These are phyloP conservation scores for Neuroterus valhalla DNA, from an alignment of 1,140 invertebrate species.

Conservation along the genomic window DNA sequence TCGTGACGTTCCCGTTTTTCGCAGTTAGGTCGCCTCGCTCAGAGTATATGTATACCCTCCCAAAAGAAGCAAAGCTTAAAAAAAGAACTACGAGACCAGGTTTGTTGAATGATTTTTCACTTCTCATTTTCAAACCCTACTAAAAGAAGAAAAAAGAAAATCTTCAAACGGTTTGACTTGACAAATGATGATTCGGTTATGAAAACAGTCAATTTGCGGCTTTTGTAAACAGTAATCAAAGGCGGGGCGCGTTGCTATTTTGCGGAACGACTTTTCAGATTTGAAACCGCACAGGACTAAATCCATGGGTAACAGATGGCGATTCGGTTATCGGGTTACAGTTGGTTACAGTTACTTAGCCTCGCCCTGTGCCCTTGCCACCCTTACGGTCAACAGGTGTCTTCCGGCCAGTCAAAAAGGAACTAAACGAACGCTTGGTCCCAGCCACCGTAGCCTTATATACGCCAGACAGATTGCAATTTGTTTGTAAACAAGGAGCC, in stretches of 20 bases:
- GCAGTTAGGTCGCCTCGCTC: too few species aligned
- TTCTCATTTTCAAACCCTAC: background rate
- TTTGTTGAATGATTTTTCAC: background rate
- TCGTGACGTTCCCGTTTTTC: too few species aligned
- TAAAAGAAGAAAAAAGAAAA: background rate
- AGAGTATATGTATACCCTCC: too few species aligned
- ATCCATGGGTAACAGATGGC: constrained; percentile 61
- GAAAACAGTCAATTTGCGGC: constrained; percentile 15
- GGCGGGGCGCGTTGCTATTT: background rate
- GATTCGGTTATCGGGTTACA: constrained; percentile 67
- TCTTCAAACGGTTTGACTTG: background rate
- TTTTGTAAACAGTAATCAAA: constrained; percentile 14
- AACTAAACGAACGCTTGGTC: constrained; percentile 34
- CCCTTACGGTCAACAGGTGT: constrained; percentile 71
- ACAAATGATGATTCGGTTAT: constrained; percentile 13
- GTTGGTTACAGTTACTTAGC: constrained; percentile 61
- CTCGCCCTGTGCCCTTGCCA: constrained; percentile 37
- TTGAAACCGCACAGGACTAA: constrained; percentile 36
- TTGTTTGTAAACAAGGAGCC: constrained; percentile 26
- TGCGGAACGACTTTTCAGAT: constrained; percentile 6
- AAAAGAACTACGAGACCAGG: too few species aligned
- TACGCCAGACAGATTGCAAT: constrained; percentile 43
- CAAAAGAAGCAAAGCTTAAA: too few species aligned
- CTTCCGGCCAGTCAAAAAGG: constrained; percentile 56
- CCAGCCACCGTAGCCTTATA: constrained; percentile 31